Base-by-base conservation (phyloP, 2,797 vertebrate genomes). In the Argyrosomus regius region DNA sequence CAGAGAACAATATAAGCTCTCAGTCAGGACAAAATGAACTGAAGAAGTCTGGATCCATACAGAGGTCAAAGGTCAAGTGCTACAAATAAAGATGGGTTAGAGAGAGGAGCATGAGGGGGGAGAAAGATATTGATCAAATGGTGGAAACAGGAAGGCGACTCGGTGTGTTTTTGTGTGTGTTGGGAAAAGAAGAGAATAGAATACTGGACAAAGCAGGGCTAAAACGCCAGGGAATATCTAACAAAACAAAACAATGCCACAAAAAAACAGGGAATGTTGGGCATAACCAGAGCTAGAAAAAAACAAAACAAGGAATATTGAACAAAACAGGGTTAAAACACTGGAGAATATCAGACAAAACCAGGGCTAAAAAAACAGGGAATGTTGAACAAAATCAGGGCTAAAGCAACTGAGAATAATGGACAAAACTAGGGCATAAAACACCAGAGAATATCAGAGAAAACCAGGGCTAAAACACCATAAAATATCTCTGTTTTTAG, bases 31-130 rank as follows among this genome's bases (percentile, higher is more conserved):
- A 14, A 56, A 64, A 77, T 72, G 16, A 86, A 39, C 54, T n/a
- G 59, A 68, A 11, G 49, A 20, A 39, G 31, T 53, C 43, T 49
- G 35, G 71, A 78, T 78, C 76, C 54, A 76, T 80, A 59, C 24
- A 1, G 35, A 35, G 80, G 80, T 83, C 81, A 64, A 31, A 63
- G 78, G 63, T 83, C 83, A 87, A 78, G 49, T 56, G 66, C 6
- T 57, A 53, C 26, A 28, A 74, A 60, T 77, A 64, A 70, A 60
- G 58, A 57, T 9, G 22, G 67, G 14, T 60, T 52, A 71, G 28
- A 48, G 48, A 63, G 24, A 64, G 16, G 67, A 62, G 35, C n/a
- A 49, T 12, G 60, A 5, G 26, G 3, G 26, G 11, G 41, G 11
- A 13, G 52, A 20, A 8, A 18, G 48, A 4, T 66, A 70, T 63